A percentile compares a stretch with the other conserved stretches of the same genome.
Conservation (phyloP, 2,113 vertebrate species). For the Aegithalos caudatus region DNA sequence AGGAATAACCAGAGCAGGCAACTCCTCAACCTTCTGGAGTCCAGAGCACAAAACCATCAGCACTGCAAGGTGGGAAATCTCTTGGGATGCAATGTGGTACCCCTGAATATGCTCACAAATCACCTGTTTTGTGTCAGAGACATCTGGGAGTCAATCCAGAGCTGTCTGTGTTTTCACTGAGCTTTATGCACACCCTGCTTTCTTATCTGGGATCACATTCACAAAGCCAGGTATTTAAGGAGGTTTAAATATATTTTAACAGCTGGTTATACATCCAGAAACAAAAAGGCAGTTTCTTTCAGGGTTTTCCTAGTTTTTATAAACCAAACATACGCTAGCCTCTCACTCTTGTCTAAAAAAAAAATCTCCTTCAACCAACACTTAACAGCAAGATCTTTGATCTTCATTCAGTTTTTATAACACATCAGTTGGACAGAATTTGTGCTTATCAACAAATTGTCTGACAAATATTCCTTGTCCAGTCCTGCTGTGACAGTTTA, state of each 20-base stretch:
- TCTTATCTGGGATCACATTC: neutral
- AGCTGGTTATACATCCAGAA: fast-evolving
- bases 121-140: neutral
- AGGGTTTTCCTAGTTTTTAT: neutral
- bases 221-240: neutral
- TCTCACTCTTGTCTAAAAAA: neutral
- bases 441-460: neutral
- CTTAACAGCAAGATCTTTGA: neutral
- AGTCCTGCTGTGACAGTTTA: neutral
- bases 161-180: neutral
- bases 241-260: neutral
- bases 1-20: neutral
- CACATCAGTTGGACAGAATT: neutral
- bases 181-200: neutral
- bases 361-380: neutral
- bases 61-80: neutral
- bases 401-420: neutral
- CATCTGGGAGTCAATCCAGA: neutral
- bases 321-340: neutral
- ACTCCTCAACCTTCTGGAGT: neutral
- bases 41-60: neutral
- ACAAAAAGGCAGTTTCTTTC: neutral
- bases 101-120: neutral
- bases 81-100: fast-evolving
- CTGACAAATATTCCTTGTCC: neutral